Base-by-base conservation (phyloP, 2,797 vertebrate genomes). In the Morelia viridis region DNA sequence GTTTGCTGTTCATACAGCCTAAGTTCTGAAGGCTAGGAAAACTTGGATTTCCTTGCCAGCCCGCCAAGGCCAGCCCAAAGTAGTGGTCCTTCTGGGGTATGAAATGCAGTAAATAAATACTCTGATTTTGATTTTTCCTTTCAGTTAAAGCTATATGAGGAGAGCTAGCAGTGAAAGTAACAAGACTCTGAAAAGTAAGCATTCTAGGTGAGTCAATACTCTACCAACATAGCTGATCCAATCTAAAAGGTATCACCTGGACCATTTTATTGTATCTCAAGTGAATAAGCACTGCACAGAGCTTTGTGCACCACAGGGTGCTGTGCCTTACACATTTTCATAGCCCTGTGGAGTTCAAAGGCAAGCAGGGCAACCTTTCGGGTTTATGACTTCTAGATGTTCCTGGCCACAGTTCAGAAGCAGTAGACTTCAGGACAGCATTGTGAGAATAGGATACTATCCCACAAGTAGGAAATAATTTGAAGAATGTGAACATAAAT, bases 191-290 rank as follows among this genome's bases (percentile, higher is more conserved):
- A 71, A 60, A 71, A 22, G 50, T 68, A 80, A 85, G 41, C 41
- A 1, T 87, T 80, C 57, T 83, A 17, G 58, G 53, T 2, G 46
- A 90, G 61, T 65, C 41, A 83, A 92, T 76, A n/a, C 89, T 58
- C 80, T 89, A 88, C 53, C 61, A 17, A 31, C 56, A 19, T 1
- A 91, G 19, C 28, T 12, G 28, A 4, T 68, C 80, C 89, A 9
- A 88, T 56, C 83, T 57, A 83, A 90, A 87, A 87, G 85, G 85
- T 60, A 92, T 90, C 91, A 84, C 68, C 89, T 90, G 85, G 84
- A 83, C 85, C 50, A 87, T 90, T 90, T 90, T 87, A 90, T 88
- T 87, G 80, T 46, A 87, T 92, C 60, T 22, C 92, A 65, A 88
- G n/a, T 88, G 92, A 92, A 65, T 87, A 84, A 90, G 58, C 89